A percentile compares a stretch with the other conserved stretches of the same genome.
Evolutionary conservation across 2,113 vertebrate species (phyloP).

Genomic region (Labeo rohita): DNA sequence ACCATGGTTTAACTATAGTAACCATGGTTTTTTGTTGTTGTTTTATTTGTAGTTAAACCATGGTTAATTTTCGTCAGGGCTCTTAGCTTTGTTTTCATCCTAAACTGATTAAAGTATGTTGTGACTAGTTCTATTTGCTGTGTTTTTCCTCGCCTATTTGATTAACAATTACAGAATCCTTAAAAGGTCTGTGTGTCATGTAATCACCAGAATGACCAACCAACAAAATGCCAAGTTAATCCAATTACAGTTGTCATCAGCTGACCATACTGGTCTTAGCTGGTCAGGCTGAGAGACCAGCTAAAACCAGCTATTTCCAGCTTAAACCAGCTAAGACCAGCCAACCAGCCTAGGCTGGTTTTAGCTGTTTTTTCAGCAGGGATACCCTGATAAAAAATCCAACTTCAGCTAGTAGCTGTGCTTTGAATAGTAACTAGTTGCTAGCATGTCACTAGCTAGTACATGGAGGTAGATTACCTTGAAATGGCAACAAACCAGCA

Average conservation of each 20-base stretch:
- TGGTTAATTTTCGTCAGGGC: too few relatives aligned
- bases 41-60: too few relatives aligned
- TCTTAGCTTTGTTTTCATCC: background rate
- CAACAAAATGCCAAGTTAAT: background rate
- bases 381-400: background rate
- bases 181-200: background rate
- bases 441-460: background rate
- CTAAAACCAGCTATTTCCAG: too few relatives aligned
- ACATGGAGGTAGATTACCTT: background rate
- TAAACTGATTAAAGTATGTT: background rate
- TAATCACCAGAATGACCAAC: background rate
- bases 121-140: background rate
- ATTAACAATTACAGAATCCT: background rate
- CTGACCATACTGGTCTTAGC: too few relatives aligned
- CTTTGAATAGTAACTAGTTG: background rate
- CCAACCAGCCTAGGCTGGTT: too few relatives aligned
- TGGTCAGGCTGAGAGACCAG: too few relatives aligned
- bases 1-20: too few relatives aligned
- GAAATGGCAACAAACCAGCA: background rate
- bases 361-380: too few relatives aligned
- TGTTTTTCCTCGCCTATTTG: background rate
- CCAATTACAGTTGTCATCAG: background rate
- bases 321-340: too few relatives aligned
- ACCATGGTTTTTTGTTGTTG: too few relatives aligned
- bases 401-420: background rate